Base-by-base conservation (phyloP, 2,888 invertebrate genomes). In the Meta bourneti region DNA sequence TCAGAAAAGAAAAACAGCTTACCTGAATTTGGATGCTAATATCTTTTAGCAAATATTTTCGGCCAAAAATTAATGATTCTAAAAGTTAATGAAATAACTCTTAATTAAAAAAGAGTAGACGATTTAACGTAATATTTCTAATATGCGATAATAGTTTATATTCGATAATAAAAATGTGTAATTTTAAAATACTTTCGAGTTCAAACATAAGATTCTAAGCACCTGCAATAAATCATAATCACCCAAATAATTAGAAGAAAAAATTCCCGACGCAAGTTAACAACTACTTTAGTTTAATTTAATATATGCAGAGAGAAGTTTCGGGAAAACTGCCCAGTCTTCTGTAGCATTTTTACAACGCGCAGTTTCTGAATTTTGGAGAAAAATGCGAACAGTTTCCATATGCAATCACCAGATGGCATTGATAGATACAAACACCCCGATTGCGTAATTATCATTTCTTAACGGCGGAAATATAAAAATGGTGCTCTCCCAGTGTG, bases 361-460 rank as follows among this genome's bases (percentile, higher is more conserved):
- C 34, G 4, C 34, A 34, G 34, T 16, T 16, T 9, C 61, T 8
- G 9, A 48, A 77, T 69, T 85, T 20, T 34, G 11, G 6, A 80
- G 72, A 87, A 87, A 79, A 79, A 87, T 79, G 79, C 79, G 51
- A 80, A 71, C 72, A 72, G 77, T 87, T 80, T 79, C 49, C 5
- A n/a, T 72, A 78, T 69, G 19, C 16, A n/a, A 11, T 54, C 72
- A 79, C 52, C 87, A 87, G 87, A 87, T 87, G 87, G 79, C 34
- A 13, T 7, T 75, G 88, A 88, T 81, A 19, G 75, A 54, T 69
- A 81, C 74, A 72, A 74, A 80, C 49, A 61, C 19, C 54, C 8
- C 54, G 34, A 20, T 61, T 74, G n/a, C 81, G 49, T 61, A 88
- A 88, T 88, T 88, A 88, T 80, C 88, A 88, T 74, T 88, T 81